These are phyloP conservation scores for Lasaia peninsularis DNA, from an alignment of 1,140 invertebrate species.

Conservation along the genomic window DNA sequence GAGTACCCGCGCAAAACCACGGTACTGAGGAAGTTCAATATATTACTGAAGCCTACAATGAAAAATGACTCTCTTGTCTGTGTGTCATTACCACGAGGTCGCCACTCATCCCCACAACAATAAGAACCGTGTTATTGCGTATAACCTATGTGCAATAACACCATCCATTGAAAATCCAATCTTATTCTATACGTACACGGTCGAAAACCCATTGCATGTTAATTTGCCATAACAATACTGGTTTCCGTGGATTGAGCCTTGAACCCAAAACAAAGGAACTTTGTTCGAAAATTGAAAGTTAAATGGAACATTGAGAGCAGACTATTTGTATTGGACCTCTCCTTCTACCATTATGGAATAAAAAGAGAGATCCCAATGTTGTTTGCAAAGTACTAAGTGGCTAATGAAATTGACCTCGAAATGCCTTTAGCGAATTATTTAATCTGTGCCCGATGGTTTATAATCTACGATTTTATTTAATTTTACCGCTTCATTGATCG, in stretches of 20 bases:
- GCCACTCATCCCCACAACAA: neutral
- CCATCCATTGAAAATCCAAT: neutral
- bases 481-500: no score
- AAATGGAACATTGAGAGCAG: slow-evolving; percentile 17
- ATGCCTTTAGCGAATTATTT: neutral
- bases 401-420: slow-evolving; percentile 20
- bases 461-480: neutral
- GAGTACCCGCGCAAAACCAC: neutral
- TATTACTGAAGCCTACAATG: neutral
- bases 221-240: neutral
- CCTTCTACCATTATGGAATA: neutral
- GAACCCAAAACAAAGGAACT: slow-evolving; percentile 45
- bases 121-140: neutral
- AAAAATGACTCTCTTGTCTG: neutral
- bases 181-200: neutral
- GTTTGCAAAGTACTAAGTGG: neutral
- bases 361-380: slow-evolving; percentile 11
- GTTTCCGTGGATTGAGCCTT: slow-evolving; percentile 33
- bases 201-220: neutral
- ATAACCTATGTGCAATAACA: neutral
- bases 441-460: neutral
- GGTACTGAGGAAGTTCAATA: neutral
- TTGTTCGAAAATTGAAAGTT: slow-evolving; percentile 39
- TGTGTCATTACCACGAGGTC: neutral
- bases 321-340: neutral